These are phyloP conservation scores for Eolophus roseicapilla DNA, from an alignment of 2,113 vertebrate genomes.

Conservation along the genomic window DNA sequence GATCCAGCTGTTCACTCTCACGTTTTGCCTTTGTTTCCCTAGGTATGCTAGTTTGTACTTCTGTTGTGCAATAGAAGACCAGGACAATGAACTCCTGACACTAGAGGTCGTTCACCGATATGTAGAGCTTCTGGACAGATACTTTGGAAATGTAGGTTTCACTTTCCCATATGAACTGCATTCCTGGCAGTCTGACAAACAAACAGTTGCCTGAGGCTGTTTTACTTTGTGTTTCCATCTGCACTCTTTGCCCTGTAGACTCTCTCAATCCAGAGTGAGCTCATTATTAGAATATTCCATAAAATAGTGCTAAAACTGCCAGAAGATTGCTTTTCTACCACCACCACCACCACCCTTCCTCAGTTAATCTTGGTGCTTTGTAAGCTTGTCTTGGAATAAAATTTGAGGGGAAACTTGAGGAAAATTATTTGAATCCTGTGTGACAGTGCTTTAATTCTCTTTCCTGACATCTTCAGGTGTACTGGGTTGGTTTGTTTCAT, in stretches of 20 bases:
- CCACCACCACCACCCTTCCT: rapidly evolving
- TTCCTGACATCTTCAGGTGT: background rate
- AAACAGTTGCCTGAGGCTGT: background rate
- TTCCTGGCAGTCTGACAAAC: background rate
- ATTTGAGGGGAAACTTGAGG: background rate
- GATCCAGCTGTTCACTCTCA: background rate
- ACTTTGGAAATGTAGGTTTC: conserved; percentile 92
- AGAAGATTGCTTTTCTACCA: background rate
- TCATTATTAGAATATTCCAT: background rate
- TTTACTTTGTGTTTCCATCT: background rate
- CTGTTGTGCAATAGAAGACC: conserved; percentile 85
- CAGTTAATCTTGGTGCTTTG: background rate
- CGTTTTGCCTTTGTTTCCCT: conserved; percentile 16
- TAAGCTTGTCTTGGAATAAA: background rate
- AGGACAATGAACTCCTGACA: conserved; percentile 90
- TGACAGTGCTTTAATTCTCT: background rate
- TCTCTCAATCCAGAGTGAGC: background rate
- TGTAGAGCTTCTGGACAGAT: conserved; percentile 91
- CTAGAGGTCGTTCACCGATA: conserved; percentile 92
- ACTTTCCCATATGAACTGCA: background rate
- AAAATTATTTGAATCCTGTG: background rate
- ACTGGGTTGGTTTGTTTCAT: background rate
- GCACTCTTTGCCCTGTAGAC: background rate
- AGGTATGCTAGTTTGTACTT: conserved; percentile 96
- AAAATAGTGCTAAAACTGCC: background rate